Evolutionary conservation across 2,113 vertebrate species (phyloP).

Genomic region (Hylia prasina): DNA sequence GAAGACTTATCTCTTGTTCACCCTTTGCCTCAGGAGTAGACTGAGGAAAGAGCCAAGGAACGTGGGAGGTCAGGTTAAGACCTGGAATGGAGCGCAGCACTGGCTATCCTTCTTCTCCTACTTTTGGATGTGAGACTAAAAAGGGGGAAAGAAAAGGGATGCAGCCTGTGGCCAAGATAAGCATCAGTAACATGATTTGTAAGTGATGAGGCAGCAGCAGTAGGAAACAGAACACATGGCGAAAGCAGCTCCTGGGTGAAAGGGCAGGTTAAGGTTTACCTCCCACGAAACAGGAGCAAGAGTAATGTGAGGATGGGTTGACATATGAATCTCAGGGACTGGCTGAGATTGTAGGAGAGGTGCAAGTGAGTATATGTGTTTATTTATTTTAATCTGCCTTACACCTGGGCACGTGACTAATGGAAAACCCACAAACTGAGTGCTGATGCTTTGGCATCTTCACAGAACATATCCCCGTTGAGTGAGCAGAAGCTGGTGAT

Average conservation of each 20-base stretch:
- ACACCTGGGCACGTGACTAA: background rate
- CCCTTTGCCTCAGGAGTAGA: background rate
- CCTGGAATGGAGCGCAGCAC: background rate
- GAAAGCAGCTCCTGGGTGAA: background rate
- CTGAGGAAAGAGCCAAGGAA: background rate
- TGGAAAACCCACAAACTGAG: background rate
- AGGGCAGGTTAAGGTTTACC: background rate
- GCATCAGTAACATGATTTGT: background rate
- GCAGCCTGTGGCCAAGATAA: background rate
- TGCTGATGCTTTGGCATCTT: background rate
- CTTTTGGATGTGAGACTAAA: background rate
- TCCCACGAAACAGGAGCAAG: background rate
- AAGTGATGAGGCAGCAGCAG: background rate
- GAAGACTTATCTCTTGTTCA: background rate
- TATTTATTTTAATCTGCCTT: background rate
- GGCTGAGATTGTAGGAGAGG: background rate
- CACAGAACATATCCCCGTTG: rapidly evolving
- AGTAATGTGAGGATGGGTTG: background rate
- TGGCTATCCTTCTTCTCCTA: background rate
- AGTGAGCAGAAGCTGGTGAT: background rate
- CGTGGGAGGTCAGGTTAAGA: background rate
- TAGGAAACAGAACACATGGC: background rate
- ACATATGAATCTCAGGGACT: background rate
- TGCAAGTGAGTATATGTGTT: background rate
- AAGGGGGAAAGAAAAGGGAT: background rate